Percentiles rank a stretch among this genome's conserved stretches.
These are phyloP conservation scores for Cephalopholis sonnerati DNA, from an alignment of 2,113 vertebrate species.

Conservation along the genomic window DNA sequence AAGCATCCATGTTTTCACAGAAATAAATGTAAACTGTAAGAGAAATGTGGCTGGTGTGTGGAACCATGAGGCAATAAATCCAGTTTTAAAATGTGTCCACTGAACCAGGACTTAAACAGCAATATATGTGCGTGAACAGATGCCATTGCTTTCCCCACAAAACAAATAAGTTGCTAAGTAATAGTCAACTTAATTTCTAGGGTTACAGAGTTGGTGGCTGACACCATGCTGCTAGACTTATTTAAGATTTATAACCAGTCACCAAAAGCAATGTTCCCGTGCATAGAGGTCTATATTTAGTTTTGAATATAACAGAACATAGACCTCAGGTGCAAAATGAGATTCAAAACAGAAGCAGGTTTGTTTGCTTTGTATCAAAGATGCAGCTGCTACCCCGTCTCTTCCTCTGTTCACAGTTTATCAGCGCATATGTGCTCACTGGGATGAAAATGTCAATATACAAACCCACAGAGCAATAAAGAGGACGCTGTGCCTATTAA, in stretches of 20 bases:
- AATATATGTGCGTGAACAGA: too few species aligned
- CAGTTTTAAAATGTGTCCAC: too few species aligned
- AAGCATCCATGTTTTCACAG: too few species aligned
- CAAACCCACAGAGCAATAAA: background rate
- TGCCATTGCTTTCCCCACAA: too few species aligned
- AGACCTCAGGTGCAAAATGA: background rate
- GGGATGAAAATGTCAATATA: background rate
- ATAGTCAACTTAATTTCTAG: too few species aligned
- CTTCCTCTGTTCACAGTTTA: background rate
- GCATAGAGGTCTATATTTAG: background rate
- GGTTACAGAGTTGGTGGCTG: background rate
- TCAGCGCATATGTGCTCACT: background rate
- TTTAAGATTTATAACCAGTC: background rate
- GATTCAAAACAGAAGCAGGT: background rate
- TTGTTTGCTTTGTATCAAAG: slow-evolving; percentile 12
- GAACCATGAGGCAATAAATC: too few species aligned
- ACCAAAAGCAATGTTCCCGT: background rate
- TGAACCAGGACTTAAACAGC: too few species aligned
- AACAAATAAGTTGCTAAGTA: too few species aligned
- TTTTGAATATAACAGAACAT: background rate
- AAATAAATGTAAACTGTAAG: too few species aligned
- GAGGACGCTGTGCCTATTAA: background rate
- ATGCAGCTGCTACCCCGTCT: background rate
- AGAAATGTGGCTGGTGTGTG: too few species aligned
- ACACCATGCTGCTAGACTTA: background rate